These are phyloP conservation scores for Acanthopleura granulata DNA, from an alignment of 2,888 invertebrate species.

Conservation along the genomic window DNA sequence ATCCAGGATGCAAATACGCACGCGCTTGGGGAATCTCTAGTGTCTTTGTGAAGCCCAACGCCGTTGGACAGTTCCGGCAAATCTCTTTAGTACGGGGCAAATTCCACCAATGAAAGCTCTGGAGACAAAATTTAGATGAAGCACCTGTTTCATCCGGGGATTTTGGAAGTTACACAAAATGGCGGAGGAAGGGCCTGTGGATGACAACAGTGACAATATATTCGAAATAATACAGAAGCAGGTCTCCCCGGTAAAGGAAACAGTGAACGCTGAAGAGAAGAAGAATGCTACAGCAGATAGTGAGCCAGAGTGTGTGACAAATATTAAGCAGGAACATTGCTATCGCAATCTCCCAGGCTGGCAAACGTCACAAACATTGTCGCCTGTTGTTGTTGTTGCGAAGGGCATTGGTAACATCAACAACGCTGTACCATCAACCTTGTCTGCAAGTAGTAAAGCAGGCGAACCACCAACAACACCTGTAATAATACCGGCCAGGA, in stretches of 20 bases:
- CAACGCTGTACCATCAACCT: background rate
- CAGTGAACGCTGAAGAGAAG: background rate
- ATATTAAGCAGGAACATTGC: slow-evolving; percentile 34
- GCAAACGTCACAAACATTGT: slow-evolving; percentile 38
- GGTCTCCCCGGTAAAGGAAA: slow-evolving; percentile 16
- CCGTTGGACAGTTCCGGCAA: slow-evolving; percentile 8
- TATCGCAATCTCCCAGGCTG: slow-evolving; percentile 53
- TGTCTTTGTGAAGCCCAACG: background rate
- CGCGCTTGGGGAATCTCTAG: slow-evolving; percentile 23
- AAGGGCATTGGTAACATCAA: slow-evolving; percentile 25
- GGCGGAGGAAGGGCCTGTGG: slow-evolving; percentile 48
- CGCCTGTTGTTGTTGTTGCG: slow-evolving; percentile 27
- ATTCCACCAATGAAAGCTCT: slow-evolving; percentile 30
- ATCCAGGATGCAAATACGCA: slow-evolving; percentile 33
- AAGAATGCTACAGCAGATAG: background rate
- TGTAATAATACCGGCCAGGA: background rate
- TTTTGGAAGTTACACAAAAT: slow-evolving; percentile 42
- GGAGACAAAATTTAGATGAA: slow-evolving; percentile 18
- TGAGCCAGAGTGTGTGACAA: background rate
- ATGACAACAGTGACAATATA: slow-evolving; percentile 42
- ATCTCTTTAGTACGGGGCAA: background rate
- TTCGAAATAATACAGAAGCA: slow-evolving; percentile 43
- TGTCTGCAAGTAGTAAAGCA: background rate
- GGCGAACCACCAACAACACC: slow-evolving; percentile 2
- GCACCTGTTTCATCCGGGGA: slow-evolving; percentile 33